Conservation (phyloP, 1,140 invertebrate species). For the Lepidotrigona ventralis region DNA sequence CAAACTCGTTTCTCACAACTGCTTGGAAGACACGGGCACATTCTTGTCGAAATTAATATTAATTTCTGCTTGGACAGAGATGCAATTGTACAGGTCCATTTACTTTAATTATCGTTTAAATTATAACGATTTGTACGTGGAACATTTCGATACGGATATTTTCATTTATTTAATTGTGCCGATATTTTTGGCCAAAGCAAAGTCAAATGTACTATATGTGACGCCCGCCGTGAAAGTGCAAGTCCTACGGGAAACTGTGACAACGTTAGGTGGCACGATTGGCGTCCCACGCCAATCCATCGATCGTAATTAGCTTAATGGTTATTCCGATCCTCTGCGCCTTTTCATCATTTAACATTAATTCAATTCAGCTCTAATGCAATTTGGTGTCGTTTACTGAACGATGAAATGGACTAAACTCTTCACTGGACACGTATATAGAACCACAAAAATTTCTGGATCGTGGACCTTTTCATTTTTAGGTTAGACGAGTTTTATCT, state of each 20-base stretch:
- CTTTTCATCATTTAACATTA: neutral
- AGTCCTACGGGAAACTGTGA: neutral
- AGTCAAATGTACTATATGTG: no score
- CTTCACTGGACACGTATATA: neutral
- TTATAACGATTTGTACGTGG: no score
- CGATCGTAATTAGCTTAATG: neutral
- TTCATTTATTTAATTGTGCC: no score
- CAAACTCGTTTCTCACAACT: no score
- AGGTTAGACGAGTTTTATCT: neutral
- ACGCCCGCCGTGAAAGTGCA: no score
- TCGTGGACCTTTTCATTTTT: neutral
- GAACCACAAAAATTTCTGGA: neutral
- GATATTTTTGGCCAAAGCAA: no score
- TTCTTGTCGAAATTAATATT: no score
- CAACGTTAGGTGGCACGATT: neutral
- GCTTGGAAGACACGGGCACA: no score
- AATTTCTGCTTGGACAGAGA: no score
- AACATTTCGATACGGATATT: no score
- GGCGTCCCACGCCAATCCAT: neutral
- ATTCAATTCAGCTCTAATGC: neutral
- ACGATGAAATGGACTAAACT: neutral
- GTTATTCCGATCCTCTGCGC: neutral
- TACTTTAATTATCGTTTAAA: no score
- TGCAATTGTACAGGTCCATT: no score
- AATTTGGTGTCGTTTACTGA: neutral